Conservation (phyloP, 2,113 vertebrate genomes). For the Thryonomys swinderianus region DNA sequence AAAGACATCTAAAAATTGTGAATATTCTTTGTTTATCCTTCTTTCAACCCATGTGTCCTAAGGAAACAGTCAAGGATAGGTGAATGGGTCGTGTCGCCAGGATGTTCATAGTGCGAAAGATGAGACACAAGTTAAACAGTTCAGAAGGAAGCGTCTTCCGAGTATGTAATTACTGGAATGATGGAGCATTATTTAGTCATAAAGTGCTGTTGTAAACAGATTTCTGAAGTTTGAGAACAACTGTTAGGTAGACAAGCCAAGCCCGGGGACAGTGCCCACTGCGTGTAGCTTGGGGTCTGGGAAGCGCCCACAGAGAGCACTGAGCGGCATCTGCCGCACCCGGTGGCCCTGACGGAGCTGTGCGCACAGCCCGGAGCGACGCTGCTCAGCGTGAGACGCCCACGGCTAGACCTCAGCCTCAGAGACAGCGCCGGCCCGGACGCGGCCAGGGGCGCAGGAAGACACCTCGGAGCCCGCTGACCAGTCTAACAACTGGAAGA, state of each 20-base stretch:
- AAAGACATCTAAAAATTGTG: neutral
- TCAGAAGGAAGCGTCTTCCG: neutral
- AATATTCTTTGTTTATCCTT: neutral
- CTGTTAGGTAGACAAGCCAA: neutral
- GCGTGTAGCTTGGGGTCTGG: no score
- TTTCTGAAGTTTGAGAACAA: neutral
- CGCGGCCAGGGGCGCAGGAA: neutral
- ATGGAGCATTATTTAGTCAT: neutral
- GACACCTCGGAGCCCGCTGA: neutral
- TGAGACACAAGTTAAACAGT: neutral
- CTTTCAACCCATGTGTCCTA: neutral
- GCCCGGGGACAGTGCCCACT: no score
- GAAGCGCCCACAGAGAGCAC: neutral
- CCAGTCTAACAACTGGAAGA: neutral
- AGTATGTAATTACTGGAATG: neutral
- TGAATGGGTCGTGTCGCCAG: neutral
- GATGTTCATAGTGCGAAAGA: neutral
- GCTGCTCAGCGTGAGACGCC: neutral
- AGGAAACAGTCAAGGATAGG: neutral
- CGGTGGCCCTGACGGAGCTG: neutral
- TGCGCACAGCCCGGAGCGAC: neutral
- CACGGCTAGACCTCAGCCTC: neutral
- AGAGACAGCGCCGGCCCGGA: neutral
- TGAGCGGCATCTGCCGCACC: neutral
- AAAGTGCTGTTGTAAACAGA: neutral